Evolutionary conservation across 2,113 vertebrate species (phyloP), one percentile per base, ranked within the genome.

Genomic region (Sander vitreus): DNA sequence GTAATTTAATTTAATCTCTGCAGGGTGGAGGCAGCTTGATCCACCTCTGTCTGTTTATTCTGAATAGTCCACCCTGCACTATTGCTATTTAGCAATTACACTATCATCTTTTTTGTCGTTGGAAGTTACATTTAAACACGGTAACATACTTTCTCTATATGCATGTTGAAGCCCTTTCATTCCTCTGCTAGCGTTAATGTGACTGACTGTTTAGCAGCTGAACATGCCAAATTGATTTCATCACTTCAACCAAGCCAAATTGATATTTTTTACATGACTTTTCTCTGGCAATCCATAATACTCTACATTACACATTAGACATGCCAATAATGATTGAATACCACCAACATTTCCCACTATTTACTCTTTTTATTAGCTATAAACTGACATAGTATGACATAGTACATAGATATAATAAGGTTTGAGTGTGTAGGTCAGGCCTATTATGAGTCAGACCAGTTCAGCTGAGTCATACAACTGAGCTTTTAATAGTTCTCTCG

Each of bases 1-100:
- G 76, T 89, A 57, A 93, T 94, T 92, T 81, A 89, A 89, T 89
- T 86, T 86, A 64, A 65, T 73, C 39, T 73, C 66, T 33, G 43
- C 7, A 60, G 36, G 43, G 36, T 59, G 80, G 54, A 60, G 27
- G 55, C 43, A 55, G 59, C 8, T 64, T 64, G 57, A 76, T 78
- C 50, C 54, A 58, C 36, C 23, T 60, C 55, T 51, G 75, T 11
- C 8, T 54, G 16, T 21, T 21, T 51, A 21, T 39, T 64, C 12
- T 21, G n/a, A 45, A 21, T 9, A 18, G 30, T 73, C 39, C 63
- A 58, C 30, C 36, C 18, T 45, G 6, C 9, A 58, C 21, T 78
- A n/a, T 27, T 25, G 21, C 71, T 58, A 47, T 68, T 66, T 54
- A 16, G 21, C 19, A 3, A 19, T 54, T 58, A n/a, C 12, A 21